Evolutionary conservation across 2,113 vertebrate genomes (phyloP).

Genomic region (Boulengerochromis microlepis): DNA sequence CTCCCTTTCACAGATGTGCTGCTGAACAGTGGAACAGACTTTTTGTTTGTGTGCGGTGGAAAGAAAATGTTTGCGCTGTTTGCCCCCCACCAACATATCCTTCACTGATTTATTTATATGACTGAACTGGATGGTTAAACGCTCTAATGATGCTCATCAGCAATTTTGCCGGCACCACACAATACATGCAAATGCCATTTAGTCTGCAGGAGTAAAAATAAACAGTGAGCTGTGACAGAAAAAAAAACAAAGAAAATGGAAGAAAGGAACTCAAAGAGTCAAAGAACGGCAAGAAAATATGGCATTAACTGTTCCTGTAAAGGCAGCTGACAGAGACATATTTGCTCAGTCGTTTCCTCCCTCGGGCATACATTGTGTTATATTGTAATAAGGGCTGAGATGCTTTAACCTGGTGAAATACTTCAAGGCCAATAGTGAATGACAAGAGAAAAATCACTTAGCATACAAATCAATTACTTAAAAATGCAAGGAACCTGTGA

Average conservation of each 20-base stretch:
- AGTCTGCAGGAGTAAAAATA: background rate
- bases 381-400: background rate
- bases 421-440: background rate
- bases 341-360: background rate
- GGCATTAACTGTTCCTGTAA: background rate
- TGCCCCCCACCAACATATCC: background rate
- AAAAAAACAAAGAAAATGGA: background rate
- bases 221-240: background rate
- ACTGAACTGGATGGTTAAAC: background rate
- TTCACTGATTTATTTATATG: background rate
- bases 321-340: background rate
- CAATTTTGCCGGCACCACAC: background rate
- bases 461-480: conserved; percentile 5
- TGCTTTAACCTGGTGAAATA: conserved; percentile 1
- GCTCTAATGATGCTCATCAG: background rate
- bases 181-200: background rate
- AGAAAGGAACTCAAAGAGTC: background rate
- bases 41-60: background rate
- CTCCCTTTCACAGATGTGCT: background rate
- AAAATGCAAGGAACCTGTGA: background rate
- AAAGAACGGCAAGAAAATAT: background rate
- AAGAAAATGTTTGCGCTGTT: background rate
- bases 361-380: background rate
- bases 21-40: background rate
- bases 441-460: background rate